These are phyloP conservation scores for Drosophila falleni DNA, from an alignment of 2,888 invertebrate species.

Conservation along the genomic window DNA sequence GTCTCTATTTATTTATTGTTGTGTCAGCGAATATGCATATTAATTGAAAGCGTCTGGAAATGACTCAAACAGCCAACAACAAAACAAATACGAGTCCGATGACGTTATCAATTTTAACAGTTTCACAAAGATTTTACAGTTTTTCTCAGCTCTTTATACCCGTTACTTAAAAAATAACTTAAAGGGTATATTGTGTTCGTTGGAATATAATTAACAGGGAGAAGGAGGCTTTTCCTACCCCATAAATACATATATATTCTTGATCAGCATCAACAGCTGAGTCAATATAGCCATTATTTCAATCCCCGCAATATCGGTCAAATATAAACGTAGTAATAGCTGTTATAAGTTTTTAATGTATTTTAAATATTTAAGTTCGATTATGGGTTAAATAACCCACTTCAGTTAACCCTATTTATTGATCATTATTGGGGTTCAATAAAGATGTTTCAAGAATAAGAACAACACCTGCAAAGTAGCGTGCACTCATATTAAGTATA, in stretches of 20 bases:
- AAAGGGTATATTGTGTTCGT: too few relatives aligned
- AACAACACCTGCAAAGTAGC: constrained; percentile 31
- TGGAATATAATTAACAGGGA: too few relatives aligned
- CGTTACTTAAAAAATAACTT: too few relatives aligned
- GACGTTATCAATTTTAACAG: constrained; percentile 16
- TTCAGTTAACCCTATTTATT: not conserved
- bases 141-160: not conserved
- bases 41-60: constrained; percentile 37
- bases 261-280: too few relatives aligned
- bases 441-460: constrained; percentile 3
- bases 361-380: not conserved
- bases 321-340: not conserved
- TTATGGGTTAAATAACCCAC: not conserved
- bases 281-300: too few relatives aligned
- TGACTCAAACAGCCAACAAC: constrained; percentile 4
- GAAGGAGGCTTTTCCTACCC: too few relatives aligned
- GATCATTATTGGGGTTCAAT: constrained; percentile 4
- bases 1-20: constrained; percentile 4
- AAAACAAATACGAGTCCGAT: not conserved
- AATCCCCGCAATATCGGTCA: not conserved
- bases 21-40: constrained; percentile 17
- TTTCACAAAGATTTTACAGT: constrained; percentile 2
- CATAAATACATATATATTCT: too few relatives aligned
- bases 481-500: constrained; percentile 18
- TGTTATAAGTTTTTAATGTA: not conserved